Evolutionary conservation across 1,140 invertebrate species (phyloP), one percentile per base, ranked within the genome.

Genomic region (Drosophila triauraria): DNA sequence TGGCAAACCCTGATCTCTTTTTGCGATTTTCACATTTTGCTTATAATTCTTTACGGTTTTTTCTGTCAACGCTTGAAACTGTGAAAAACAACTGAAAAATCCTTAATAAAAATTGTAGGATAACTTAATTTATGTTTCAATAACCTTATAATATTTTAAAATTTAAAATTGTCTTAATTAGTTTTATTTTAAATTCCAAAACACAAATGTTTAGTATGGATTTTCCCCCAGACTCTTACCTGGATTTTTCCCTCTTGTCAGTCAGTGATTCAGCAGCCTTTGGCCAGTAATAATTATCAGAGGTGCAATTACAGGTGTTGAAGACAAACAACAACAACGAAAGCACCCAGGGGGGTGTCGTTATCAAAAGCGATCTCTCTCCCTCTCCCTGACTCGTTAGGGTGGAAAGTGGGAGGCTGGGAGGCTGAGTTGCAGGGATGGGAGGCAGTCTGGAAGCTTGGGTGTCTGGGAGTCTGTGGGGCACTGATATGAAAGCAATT

Each of bases 401-500:
- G 56, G 27, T 62, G 61, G 35, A 43, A 43, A 64, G 50, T 30
- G 53, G 53, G 20, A 23, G 32, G 12, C 30, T 38, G 46, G 23
- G 20, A 23, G 58, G 32, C 35, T 63, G n/a, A 17, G 51, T 23
- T 20, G 17, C 23, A 9, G 13, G 35, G 12, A 13, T 38, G 15
- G 54, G 23, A 10, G 35, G 56, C 25, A 8, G 56, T 58, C 56
- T 58, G 53, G 35, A 23, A 35, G 32, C 51, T 53, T 54, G 17
- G 44, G 38, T 40, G 67, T 43, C 64, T 76, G 46, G 32, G 12
- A 50, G 62, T 50, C 44, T 53, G 46, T 43, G 53, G 67, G 63
- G 68, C 62, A 76, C 77, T 88, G 84, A 88, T 88, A 88, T 88
- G 75, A 90, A 88, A 88, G 80, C 84, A 88, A 88, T 88, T 90